phyloP scores from a whole-genome alignment of 2,888 invertebrate genomes.

The Rapana venosa region DNA sequence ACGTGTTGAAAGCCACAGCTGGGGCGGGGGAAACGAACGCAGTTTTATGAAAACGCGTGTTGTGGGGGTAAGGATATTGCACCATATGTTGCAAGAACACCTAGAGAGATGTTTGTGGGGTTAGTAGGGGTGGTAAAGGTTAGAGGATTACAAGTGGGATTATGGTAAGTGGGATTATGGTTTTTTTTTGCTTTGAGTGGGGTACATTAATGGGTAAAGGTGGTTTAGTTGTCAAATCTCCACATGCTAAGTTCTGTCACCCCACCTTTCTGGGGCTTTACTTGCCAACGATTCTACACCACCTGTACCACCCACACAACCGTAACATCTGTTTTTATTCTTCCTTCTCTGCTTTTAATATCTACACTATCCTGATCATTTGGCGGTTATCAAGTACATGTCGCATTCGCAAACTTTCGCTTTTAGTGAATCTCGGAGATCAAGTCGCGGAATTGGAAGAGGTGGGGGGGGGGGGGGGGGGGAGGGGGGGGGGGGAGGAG shows the following conservation, averaged over 20 bases:
- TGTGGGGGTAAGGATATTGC: background rate
- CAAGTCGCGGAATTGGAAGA: background rate
- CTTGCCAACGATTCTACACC: too few relatives aligned
- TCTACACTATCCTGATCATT: too few relatives aligned
- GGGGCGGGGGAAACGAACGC: background rate
- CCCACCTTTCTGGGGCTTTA: too few relatives aligned
- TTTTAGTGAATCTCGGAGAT: background rate
- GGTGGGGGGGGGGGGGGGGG: background rate
- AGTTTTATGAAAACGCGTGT: background rate
- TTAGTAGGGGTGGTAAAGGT: background rate
- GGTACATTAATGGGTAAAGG: too few relatives aligned
- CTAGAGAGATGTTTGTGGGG: background rate
- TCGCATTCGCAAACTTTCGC: too few relatives aligned
- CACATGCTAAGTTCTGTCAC: too few relatives aligned
- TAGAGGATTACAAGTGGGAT: background rate
- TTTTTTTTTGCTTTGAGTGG: background rate
- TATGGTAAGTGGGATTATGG: background rate
- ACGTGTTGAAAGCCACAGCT: background rate
- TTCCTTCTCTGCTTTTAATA: too few relatives aligned
- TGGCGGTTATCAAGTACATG: too few relatives aligned
- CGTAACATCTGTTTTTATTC: too few relatives aligned
- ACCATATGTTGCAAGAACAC: conserved; percentile 16
- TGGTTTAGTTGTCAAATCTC: too few relatives aligned
- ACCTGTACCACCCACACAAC: too few relatives aligned
- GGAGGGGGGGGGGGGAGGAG: background rate